Conservation (phyloP, 2,888 invertebrate species). For the Pogonocherus hispidulus region DNA sequence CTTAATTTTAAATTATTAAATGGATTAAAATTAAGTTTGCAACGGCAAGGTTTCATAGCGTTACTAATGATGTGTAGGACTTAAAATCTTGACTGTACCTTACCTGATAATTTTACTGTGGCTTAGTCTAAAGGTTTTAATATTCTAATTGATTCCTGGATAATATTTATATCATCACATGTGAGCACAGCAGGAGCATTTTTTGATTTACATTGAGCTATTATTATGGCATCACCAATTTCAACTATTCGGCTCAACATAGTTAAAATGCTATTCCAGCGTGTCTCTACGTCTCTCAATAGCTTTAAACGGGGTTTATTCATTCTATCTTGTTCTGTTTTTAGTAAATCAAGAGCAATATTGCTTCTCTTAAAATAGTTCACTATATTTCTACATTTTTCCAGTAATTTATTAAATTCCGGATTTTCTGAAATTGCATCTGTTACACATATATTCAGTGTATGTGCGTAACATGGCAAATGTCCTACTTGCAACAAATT, state of each 20-base stretch:
- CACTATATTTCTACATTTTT: background rate
- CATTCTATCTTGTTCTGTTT: conserved; percentile 1
- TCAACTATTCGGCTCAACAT: conserved; percentile 17
- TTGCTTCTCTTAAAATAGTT: conserved; percentile 4
- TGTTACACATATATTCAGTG: background rate
- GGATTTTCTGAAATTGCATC: background rate
- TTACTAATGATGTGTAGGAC: no score
- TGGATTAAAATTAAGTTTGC: no score
- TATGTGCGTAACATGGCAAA: conserved; percentile 3
- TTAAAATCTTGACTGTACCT: no score
- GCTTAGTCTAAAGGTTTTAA: conserved; percentile 9
- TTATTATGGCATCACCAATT: conserved; percentile 8
- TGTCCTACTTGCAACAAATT: background rate
- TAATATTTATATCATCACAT: background rate
- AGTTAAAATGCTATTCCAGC: conserved; percentile 24
- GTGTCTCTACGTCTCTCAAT: conserved; percentile 9
- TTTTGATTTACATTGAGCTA: background rate
- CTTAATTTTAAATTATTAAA: no score
- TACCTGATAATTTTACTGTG: conserved; percentile 14
- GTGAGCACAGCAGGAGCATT: conserved; percentile 5
- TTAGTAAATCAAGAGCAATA: background rate
- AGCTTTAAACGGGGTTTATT: background rate
- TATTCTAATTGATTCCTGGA: conserved; percentile 8
- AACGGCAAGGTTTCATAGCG: no score
- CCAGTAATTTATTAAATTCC: background rate